Base-by-base conservation (phyloP, 2,797 vertebrate genomes). In the Halcyon smyrnensis region DNA sequence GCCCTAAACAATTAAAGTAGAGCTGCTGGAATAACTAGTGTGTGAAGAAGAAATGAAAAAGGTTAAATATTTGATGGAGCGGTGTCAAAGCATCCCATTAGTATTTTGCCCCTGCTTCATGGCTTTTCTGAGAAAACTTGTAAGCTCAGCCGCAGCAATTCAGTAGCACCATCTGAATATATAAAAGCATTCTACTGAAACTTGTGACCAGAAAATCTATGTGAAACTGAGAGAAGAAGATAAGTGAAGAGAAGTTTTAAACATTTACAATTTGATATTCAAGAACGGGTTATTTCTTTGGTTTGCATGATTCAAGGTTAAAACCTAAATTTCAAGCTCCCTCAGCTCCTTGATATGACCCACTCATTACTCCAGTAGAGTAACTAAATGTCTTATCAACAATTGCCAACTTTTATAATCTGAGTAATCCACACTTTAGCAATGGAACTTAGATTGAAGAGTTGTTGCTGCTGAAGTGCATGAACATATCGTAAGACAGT, bases 11-110 rank as follows among this genome's bases (percentile, higher is more conserved):
- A 95, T 95, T 95, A 92, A 91, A 93, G 76, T 15, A 51, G 43
- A 93, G 57, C 34, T 93, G 41, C 88, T 94, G 87, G 91, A 96
- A 90, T 94, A 91, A 87, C 77, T 56, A 89, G 39, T 71, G 32
- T 95, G 59, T 88, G 81, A 95, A 90, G 77, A 84, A 96, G 89
- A 95, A 96, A 90, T 48, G 64, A 77, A 76, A 81, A 87, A 95
- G 89, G 69, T 94, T 96, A 96, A 93, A 94, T 96, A 92, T 83
- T 94, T 96, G 83, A 96, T 93, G 84, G 92, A 95, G 39, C 48
- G 53, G 54, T 95, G 82, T 96, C 84, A 95, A 76, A 97, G 57
- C 78, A 94, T 53, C 90, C 87, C 90, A 87, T 95, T 95, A 91
- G 78, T 86, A 70, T 87, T 88, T 97, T 94, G 43, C 25, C 34